Evolutionary conservation across 2,113 vertebrate genomes (phyloP).

Genomic region (Phyllostomus hastatus): DNA sequence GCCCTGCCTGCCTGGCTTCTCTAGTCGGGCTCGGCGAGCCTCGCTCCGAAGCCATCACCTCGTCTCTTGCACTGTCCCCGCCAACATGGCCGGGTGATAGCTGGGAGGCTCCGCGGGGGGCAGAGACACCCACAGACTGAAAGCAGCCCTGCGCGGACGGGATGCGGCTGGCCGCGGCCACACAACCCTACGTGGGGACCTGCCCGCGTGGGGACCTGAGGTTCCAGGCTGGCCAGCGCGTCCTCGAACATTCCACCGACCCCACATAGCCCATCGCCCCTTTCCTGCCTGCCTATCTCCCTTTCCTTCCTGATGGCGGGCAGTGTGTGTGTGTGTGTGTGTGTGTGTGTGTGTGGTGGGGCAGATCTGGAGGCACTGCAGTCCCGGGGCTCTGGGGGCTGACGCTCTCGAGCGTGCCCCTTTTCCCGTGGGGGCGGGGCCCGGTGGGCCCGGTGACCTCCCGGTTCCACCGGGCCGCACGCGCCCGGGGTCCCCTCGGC

Average conservation of each 20-base stretch:
- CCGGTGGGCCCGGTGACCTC: background rate
- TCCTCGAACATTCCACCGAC: background rate
- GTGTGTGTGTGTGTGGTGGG: too few species aligned
- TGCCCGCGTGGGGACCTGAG: too few species aligned
- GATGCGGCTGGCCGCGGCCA: background rate
- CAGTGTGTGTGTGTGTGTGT: too few species aligned
- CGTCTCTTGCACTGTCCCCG: background rate
- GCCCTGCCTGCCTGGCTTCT: background rate
- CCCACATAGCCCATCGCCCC: background rate
- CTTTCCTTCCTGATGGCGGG: background rate
- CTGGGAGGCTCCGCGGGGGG: background rate
- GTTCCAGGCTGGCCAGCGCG: background rate
- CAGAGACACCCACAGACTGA: background rate
- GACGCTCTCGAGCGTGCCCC: background rate
- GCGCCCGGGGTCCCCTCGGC: background rate
- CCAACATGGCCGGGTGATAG: background rate
- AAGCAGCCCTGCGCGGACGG: background rate
- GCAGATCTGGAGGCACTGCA: too few species aligned
- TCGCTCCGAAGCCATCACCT: background rate
- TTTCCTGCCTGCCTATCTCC: background rate
- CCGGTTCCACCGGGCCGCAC: rapidly evolving
- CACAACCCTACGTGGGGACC: background rate
- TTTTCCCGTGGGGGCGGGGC: background rate
- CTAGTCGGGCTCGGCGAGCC: background rate
- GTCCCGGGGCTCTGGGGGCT: background rate